phyloP scores from a whole-genome alignment of 2,113 vertebrate genomes.

The Notechis scutatus region DNA sequence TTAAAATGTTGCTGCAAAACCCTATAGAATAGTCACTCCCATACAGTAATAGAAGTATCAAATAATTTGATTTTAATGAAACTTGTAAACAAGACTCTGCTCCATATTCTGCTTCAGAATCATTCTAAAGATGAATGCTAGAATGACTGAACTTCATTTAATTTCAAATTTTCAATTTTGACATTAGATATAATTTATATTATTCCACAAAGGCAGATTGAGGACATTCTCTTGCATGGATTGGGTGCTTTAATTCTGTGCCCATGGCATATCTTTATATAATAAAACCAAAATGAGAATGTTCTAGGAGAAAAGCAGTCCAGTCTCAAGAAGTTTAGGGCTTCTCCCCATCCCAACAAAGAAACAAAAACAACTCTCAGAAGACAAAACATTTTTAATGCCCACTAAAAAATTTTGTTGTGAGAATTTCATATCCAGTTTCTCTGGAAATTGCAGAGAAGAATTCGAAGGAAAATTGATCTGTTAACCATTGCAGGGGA shows the following conservation, averaged over 20 bases:
- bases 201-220: not conserved
- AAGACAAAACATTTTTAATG: not conserved
- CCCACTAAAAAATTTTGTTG: not conserved
- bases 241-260: not conserved
- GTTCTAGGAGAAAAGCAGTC: not conserved
- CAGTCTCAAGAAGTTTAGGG: not conserved
- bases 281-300: not conserved
- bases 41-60: not conserved
- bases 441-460: not conserved
- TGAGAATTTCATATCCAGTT: not conserved
- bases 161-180: slow-evolving; percentile 5
- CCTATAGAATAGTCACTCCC: not conserved
- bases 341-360: not conserved
- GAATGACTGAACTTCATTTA: not conserved
- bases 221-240: not conserved
- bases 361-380: not conserved
- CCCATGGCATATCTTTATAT: not conserved
- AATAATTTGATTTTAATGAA: not conserved
- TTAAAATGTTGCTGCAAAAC: not conserved
- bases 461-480: slow-evolving; percentile 25
- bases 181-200: not conserved
- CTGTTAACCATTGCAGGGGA: slow-evolving; percentile 57
- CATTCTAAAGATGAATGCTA: not conserved
- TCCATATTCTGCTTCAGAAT: not conserved
- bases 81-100: not conserved